Evolutionary conservation across 1,140 invertebrate genomes (phyloP), one percentile per base, ranked within the genome.

Genomic region (Ephestia elutella): DNA sequence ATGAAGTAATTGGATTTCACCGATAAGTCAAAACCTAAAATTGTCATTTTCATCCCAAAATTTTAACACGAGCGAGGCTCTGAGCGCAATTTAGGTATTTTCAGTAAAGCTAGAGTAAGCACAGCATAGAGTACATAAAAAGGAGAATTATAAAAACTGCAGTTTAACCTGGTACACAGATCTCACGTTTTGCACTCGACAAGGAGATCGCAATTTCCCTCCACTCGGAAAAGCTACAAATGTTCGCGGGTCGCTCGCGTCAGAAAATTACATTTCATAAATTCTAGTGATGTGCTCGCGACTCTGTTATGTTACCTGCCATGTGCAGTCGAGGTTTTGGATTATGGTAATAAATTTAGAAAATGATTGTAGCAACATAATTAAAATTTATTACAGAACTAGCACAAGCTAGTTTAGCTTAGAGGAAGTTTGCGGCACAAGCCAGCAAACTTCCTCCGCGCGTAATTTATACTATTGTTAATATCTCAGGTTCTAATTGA

Each of bases 241-340:
- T 84, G 85, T 84, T 82, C 75, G 70, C 74, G 75, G 81, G 68
- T 82, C 75, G 82, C 75, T 81, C 73, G 66, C 79, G 70, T 75
- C 74, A 78, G 80, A 86, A 86, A 88, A 88, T 88, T 86, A 86
- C 82, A 86, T 88, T 86, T 88, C 82, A 88, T 82, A 84, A 80
- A 80, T 80, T 82, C 72, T 86, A 86, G 83, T 76, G 82, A 73
- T 66, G 81, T 59, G n/a, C 58, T 19, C 4, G 32, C 56, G 53
- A 32, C 30, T 4, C 57, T 38, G 48, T 56, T 72, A 59, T 53
- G 20, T 53, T 53, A 8, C 19, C 19, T 53, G 38, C 38, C 38
- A 44, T 15, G 38, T 15, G n/a, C 38, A 44, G 38, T 75, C 66
- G 65, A 74, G 50, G 60, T 65, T 71, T 66, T 44, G 38, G n/a